These are phyloP conservation scores for Drosophila diplacantha DNA, from an alignment of 2,888 invertebrate genomes.

Conservation along the genomic window DNA sequence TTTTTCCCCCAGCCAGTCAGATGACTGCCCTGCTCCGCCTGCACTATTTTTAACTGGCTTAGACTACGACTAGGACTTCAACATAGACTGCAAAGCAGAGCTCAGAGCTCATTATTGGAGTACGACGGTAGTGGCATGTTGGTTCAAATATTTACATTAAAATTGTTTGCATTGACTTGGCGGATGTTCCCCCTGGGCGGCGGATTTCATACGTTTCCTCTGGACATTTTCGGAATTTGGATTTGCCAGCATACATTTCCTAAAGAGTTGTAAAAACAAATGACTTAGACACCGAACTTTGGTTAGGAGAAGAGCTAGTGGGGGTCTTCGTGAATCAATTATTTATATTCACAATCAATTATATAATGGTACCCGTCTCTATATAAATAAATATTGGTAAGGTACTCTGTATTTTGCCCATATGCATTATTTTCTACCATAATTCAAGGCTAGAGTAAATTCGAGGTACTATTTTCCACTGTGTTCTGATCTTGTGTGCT, in stretches of 20 bases:
- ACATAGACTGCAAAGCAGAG: slow-evolving; percentile 34
- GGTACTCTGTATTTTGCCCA: too few relatives aligned
- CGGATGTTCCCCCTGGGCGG: slow-evolving; percentile 29
- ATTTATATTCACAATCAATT: neutral
- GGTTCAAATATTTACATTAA: slow-evolving; percentile 68
- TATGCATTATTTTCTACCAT: neutral
- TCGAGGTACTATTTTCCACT: too few relatives aligned
- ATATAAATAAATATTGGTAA: neutral
- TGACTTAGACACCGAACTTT: slow-evolving; percentile 32
- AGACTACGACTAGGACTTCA: slow-evolving; percentile 20
- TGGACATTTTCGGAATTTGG: slow-evolving; percentile 22
- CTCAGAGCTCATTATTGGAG: slow-evolving; percentile 56
- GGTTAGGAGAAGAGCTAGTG: neutral
- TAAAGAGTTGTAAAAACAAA: slow-evolving; percentile 28
- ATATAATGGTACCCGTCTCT: neutral
- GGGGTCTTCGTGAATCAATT: neutral
- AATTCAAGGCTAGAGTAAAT: neutral
- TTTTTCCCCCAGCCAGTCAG: slow-evolving; percentile 36
- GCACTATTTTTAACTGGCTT: slow-evolving; percentile 64
- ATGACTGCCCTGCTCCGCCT: slow-evolving; percentile 26
- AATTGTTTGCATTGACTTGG: slow-evolving; percentile 48
- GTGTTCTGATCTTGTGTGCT: too few relatives aligned
- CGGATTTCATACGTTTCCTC: slow-evolving; percentile 16
- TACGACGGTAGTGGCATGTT: slow-evolving; percentile 36
- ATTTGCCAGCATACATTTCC: slow-evolving; percentile 4